These are phyloP conservation scores for Yponomeuta evonymella DNA, from an alignment of 2,888 invertebrate genomes.

Conservation along the genomic window DNA sequence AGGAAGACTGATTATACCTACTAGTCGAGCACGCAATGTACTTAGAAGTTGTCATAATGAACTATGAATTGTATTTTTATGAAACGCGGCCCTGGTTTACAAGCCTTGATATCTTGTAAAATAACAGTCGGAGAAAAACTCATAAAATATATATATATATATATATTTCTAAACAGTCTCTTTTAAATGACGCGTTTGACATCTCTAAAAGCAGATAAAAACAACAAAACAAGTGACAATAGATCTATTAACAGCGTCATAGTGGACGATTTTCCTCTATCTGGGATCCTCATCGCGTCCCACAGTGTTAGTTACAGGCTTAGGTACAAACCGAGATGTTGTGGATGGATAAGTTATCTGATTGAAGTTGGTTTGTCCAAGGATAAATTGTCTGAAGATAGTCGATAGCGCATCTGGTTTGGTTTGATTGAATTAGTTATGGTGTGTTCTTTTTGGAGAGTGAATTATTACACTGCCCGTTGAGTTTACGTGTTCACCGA, in stretches of 20 bases:
- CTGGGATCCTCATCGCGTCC: not conserved
- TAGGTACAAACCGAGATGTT: not conserved
- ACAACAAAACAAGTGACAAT: not conserved
- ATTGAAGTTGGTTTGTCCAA: not conserved
- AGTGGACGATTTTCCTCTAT: not conserved
- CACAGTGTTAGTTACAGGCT: not conserved
- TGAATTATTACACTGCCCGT: not conserved
- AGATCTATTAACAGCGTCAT: not conserved
- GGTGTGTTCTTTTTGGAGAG: not conserved
- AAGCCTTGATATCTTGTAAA: not conserved
- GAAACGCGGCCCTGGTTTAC: too few species aligned
- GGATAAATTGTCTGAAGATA: not conserved
- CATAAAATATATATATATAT: too few species aligned
- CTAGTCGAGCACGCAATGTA: too few species aligned
- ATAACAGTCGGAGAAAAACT: not conserved
- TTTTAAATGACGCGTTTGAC: not conserved
- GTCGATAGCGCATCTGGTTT: not conserved
- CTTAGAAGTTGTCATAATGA: too few species aligned
- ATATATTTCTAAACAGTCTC: not conserved
- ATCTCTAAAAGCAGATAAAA: not conserved
- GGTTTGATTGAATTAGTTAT: not conserved
- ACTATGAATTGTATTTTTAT: too few species aligned
- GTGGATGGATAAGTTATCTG: not conserved
- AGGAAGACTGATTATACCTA: too few species aligned
- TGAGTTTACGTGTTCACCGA: not conserved